Percentiles rank a stretch among this genome's conserved stretches.
Conservation (phyloP, 2,113 vertebrate genomes). For the human (Homo sapiens) region DNA sequence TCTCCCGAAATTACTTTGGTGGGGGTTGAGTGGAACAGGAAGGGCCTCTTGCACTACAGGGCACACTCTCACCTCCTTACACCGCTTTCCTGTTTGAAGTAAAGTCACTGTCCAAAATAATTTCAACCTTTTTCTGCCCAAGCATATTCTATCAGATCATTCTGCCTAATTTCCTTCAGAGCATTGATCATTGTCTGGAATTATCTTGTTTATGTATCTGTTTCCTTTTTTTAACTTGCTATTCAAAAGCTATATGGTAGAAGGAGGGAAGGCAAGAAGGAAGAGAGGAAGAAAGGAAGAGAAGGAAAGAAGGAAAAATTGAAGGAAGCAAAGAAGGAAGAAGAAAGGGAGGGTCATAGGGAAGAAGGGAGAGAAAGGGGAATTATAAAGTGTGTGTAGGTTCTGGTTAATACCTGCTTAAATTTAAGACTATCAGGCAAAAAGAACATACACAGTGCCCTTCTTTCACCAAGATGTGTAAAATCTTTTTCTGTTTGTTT, state of each 20-base stretch:
- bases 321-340: accelerated
- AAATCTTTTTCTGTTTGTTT: background rate
- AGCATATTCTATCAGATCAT: background rate
- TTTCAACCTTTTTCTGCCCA: background rate
- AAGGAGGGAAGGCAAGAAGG: background rate
- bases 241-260: background rate
- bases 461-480: background rate
- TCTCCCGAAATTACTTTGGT: background rate
- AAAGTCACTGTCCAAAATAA: background rate
- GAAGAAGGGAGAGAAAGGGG: accelerated
- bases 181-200: background rate
- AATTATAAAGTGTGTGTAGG: background rate
- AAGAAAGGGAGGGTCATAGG: accelerated
- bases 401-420: background rate
- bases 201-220: too few relatives aligned
- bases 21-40: background rate
- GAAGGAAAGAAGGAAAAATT: accelerated
- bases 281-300: background rate
- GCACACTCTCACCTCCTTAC: background rate
- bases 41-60: background rate
- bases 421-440: background rate
- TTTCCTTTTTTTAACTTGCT: background rate
- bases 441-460: background rate
- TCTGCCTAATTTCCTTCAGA: background rate
- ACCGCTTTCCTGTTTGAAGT: background rate